phyloP scores from a whole-genome alignment of 2,113 vertebrate species.

The Lamprologus tigripictilis region DNA sequence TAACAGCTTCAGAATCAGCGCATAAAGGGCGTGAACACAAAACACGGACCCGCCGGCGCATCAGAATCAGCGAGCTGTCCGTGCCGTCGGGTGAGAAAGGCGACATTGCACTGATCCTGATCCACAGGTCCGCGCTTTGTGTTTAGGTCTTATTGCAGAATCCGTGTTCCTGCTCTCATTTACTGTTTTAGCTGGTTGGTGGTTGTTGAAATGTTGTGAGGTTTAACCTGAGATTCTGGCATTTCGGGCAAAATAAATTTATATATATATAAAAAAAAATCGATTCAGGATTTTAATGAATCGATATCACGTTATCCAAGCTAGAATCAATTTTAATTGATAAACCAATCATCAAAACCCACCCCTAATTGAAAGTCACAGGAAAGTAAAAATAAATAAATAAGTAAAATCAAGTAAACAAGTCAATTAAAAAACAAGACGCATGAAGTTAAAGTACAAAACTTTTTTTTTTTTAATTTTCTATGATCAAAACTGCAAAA shows the following conservation, averaged over 20 bases:
- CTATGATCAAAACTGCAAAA: conserved; percentile 78
- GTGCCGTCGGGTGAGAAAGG: rapidly evolving
- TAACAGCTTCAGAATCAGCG: rapidly evolving
- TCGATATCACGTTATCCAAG: neutral
- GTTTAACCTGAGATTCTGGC: neutral
- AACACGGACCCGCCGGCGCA: rapidly evolving
- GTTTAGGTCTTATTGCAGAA: rapidly evolving
- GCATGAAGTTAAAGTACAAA: conserved; percentile 68
- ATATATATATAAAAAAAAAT: neutral
- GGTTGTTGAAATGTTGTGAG: neutral
- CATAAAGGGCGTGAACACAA: neutral
- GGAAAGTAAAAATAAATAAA: neutral
- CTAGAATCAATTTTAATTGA: rapidly evolving
- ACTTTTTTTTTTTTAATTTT: conserved; percentile 73
- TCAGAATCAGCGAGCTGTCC: neutral
- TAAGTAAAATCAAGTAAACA: neutral
- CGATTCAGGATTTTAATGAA: neutral
- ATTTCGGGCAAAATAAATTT: neutral
- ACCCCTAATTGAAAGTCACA: neutral
- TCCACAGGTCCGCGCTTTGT: rapidly evolving
- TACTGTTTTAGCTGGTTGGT: rapidly evolving
- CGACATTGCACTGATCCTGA: rapidly evolving
- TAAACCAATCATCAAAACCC: rapidly evolving
- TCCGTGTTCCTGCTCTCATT: rapidly evolving
- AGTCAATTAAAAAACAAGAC: neutral